Conservation (phyloP, 1,140 invertebrate genomes). For the Varroa destructor region DNA sequence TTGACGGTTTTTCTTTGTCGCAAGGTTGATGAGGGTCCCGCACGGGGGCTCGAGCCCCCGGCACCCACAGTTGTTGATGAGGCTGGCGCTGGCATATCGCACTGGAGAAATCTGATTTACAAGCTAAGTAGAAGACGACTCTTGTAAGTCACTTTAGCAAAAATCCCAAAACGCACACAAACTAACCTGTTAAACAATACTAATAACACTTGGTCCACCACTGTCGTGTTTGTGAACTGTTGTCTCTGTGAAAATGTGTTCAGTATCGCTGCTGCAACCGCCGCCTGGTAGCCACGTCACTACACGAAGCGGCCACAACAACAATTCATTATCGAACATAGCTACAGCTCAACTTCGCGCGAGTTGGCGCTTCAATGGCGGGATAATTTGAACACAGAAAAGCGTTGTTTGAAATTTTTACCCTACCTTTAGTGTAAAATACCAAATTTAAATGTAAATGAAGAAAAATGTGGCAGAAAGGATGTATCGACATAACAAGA, state of each 20-base stretch:
- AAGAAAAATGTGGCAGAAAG: too few relatives aligned
- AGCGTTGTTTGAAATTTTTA: too few relatives aligned
- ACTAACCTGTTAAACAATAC: neutral
- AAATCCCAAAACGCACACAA: too few relatives aligned
- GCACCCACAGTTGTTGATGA: conserved; percentile 18
- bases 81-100: conserved; percentile 12
- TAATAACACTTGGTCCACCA: neutral
- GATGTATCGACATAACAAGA: too few relatives aligned
- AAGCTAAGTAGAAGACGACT: too few relatives aligned
- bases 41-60: conserved; percentile 24
- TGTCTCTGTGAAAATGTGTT: neutral
- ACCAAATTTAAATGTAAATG: too few relatives aligned
- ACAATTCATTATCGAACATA: neutral
- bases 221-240: too few relatives aligned
- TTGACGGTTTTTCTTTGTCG: conserved; percentile 18
- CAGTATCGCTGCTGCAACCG: conserved; percentile 41
- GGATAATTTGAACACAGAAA: too few relatives aligned
- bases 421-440: too few relatives aligned
- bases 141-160: too few relatives aligned
- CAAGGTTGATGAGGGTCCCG: conserved; percentile 10
- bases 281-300: conserved; percentile 36
- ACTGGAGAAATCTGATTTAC: too few relatives aligned
- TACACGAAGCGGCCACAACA: conserved; percentile 14
- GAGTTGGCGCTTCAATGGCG: too few relatives aligned
- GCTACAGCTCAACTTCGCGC: neutral